These are phyloP conservation scores for Aphaenogaster floridana DNA, from an alignment of 1,140 invertebrate species.

Conservation along the genomic window DNA sequence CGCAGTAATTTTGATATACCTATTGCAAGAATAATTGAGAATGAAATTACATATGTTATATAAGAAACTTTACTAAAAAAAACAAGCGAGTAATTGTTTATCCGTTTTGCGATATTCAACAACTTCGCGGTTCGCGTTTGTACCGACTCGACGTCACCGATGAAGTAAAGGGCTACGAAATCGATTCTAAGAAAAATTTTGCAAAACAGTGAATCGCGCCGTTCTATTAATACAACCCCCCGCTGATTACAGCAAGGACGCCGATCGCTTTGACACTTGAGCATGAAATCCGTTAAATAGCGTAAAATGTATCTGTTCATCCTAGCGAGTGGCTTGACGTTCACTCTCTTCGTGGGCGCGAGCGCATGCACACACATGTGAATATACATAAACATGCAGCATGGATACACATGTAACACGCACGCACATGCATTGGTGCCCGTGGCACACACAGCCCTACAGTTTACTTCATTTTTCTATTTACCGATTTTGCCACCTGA, in stretches of 20 bases:
- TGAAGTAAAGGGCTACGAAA: slow-evolving; percentile 35
- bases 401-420: slow-evolving; percentile 7
- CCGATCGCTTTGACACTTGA: slow-evolving; percentile 79
- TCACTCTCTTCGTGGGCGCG: slow-evolving; percentile 46
- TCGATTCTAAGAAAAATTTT: slow-evolving; percentile 67
- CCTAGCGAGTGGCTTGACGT: slow-evolving; percentile 71
- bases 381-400: too few species aligned
- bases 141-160: background rate
- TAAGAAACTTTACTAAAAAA: slow-evolving; percentile 2
- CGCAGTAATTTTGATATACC: background rate
- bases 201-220: slow-evolving; percentile 57
- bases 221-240: slow-evolving; percentile 79
- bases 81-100: background rate
- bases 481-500: slow-evolving; percentile 79
- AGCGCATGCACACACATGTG: background rate
- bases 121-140: background rate
- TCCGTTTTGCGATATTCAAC: background rate
- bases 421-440: slow-evolving; percentile 14
- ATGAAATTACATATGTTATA: background rate
- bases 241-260: slow-evolving; percentile 81
- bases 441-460: slow-evolving; percentile 15
- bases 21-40: background rate
- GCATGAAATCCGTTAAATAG: slow-evolving; percentile 83
- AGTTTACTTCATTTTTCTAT: slow-evolving; percentile 76
- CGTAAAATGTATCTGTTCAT: slow-evolving; percentile 82